A percentile compares a stretch with the other conserved stretches of the same genome.
These are phyloP conservation scores for Hyposmocoma kahamanoa DNA, from an alignment of 1,140 invertebrate genomes.

Conservation along the genomic window DNA sequence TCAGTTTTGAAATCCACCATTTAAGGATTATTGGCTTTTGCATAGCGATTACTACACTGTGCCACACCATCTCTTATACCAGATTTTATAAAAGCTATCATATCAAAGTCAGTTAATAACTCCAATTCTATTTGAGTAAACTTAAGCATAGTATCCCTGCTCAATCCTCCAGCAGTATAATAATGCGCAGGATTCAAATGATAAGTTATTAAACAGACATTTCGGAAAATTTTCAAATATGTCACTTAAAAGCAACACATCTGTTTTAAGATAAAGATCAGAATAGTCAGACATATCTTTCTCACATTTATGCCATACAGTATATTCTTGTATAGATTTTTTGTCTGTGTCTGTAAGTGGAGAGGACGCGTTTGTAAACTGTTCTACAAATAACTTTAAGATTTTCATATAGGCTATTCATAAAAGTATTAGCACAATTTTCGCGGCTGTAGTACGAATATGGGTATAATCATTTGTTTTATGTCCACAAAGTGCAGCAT, in stretches of 20 bases:
- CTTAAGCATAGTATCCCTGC: conserved; percentile 48
- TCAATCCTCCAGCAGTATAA: conserved; percentile 44
- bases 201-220: conserved; percentile 16
- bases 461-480: conserved; percentile 27
- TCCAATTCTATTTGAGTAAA: conserved; percentile 55
- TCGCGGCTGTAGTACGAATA: conserved; percentile 27
- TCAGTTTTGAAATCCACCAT: conserved; percentile 52
- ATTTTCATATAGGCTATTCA: conserved; percentile 23
- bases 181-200: conserved; percentile 43
- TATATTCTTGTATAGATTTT: conserved; percentile 6
- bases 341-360: conserved; percentile 17
- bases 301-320: conserved; percentile 17
- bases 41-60: conserved; percentile 47
- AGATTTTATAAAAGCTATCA: conserved; percentile 50
- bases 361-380: conserved; percentile 27
- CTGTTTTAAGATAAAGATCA: conserved; percentile 61
- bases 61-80: conserved; percentile 51
- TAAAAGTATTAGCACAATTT: conserved; percentile 37
- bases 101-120: conserved; percentile 62
- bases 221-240: conserved; percentile 56
- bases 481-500: conserved; percentile 23
- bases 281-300: conserved; percentile 47
- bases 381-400: conserved; percentile 23
- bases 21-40: conserved; percentile 62
- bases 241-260: conserved; percentile 52